Conservation (phyloP, 2,113 vertebrate genomes). For the Pitta sordida region DNA sequence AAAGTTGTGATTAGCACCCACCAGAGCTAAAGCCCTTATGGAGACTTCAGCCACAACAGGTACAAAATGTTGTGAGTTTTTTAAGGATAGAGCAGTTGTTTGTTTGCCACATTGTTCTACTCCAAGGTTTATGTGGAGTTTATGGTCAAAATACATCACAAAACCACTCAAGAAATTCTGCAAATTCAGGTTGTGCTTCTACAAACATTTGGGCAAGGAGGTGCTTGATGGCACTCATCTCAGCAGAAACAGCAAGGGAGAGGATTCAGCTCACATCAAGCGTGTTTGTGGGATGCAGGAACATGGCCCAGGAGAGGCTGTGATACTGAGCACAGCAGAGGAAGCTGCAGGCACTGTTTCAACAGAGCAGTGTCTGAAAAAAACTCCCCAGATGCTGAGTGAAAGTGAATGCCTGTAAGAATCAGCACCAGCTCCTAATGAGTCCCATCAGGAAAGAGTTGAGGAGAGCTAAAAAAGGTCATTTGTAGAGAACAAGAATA, state of each 20-base stretch:
- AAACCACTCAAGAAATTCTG: not conserved
- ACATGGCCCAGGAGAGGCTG: not conserved
- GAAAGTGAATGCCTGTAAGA: constrained; percentile 53
- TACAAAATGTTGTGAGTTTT: not conserved
- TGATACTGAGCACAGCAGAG: not conserved
- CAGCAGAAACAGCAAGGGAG: not conserved
- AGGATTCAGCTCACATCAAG: not conserved
- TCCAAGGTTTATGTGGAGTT: not conserved
- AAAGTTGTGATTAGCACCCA: not conserved
- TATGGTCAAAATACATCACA: not conserved
- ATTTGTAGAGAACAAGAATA: constrained; percentile 61
- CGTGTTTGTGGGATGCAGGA: not conserved
- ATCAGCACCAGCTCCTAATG: constrained; percentile 58
- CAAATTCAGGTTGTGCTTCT: not conserved
- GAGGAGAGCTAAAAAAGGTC: constrained; percentile 66
- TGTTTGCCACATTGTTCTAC: not conserved
- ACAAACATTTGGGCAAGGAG: not conserved
- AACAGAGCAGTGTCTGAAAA: not conserved
- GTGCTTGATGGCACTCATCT: not conserved
- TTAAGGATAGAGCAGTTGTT: not conserved
- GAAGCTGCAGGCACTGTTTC: not conserved
- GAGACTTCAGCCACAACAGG: not conserved
- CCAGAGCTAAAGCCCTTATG: not conserved
- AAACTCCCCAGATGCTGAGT: constrained; percentile 47
- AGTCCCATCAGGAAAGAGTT: constrained; percentile 63